Evolutionary conservation across 2,888 invertebrate genomes (phyloP), one percentile per base, ranked within the genome.

Genomic region (Tetheella fluctuosa): DNA sequence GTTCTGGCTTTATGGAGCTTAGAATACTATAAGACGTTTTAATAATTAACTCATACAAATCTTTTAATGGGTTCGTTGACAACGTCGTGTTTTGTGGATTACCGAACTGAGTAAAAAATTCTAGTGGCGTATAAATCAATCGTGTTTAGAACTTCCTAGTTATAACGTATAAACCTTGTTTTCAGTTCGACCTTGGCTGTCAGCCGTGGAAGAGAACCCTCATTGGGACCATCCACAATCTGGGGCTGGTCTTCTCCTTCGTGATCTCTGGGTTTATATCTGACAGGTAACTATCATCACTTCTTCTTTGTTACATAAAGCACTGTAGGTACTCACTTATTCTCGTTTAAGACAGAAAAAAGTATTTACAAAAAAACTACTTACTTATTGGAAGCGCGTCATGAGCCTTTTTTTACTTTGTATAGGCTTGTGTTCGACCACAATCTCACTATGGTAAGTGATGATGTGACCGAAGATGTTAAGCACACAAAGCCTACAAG

Each of bases 151-250:
- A 48, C 48, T 48, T 48, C 48, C 17, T 48, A 48, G 48, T 48
- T 48, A 20, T 0, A 20, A 20, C 15, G 17, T 57, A 59, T 61
- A 20, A 57, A 13, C 13, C 13, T 59, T 28, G 1, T 53, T 83
- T 83, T 0, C 84, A 96, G 96, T 96, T 95, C 80, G 88, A 94
- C 77, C 84, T 96, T 60, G 95, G 95, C 56, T 96, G 96, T 74
- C 91, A 94, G 62, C 93, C 95, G 63, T 97, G 96, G 96, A 96
- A 95, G 85, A 84, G 96, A 60, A 94, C 96, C 0, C 77, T 97
- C 71, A 94, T 96, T 42, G 97, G 97, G 10, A 96, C 96, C 1
- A 91, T 96, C 7, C 96, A 96, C 80, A 96, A 95, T 79, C 82
- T 95, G 56, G 96, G 96, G 1, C 95, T 96, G 65, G 95, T 96